A percentile compares a stretch with the other conserved stretches of the same genome.
Conservation (phyloP, 2,113 vertebrate genomes). For the Microtus montanus region DNA sequence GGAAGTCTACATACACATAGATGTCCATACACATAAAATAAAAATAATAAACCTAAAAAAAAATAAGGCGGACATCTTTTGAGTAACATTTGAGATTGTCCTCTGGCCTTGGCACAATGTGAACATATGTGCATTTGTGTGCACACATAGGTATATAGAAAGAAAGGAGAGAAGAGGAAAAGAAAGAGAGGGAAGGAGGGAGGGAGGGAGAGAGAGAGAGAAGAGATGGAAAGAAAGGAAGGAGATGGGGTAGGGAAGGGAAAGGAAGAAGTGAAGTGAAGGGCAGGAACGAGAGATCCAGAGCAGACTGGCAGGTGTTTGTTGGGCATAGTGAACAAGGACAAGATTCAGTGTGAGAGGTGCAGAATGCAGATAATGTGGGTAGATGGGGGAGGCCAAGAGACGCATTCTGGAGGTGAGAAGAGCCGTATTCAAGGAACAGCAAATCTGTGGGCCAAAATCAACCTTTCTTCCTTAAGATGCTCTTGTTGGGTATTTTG, state of each 20-base stretch:
- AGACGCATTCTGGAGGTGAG: background rate
- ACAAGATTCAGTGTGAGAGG: background rate
- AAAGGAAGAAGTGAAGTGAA: no score
- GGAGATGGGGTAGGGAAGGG: background rate
- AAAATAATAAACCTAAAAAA: background rate
- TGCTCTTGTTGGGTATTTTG: background rate
- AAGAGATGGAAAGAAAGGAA: background rate
- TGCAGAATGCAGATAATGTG: no score
- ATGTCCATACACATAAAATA: background rate
- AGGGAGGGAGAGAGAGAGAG: no score
- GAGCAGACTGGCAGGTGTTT: background rate
- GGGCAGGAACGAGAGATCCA: no score
- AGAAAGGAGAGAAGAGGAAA: background rate
- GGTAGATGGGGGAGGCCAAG: no score
- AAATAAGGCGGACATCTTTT: background rate
- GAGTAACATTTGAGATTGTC: background rate
- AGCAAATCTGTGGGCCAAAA: background rate
- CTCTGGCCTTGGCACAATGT: background rate
- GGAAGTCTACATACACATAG: background rate
- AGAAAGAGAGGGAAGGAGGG: background rate
- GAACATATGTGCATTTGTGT: background rate
- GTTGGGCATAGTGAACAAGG: background rate
- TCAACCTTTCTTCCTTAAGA: background rate
- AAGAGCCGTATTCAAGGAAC: background rate
- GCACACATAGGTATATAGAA: background rate